Conservation (phyloP, 2,113 vertebrate species). For the Pelmatolapia mariae region DNA sequence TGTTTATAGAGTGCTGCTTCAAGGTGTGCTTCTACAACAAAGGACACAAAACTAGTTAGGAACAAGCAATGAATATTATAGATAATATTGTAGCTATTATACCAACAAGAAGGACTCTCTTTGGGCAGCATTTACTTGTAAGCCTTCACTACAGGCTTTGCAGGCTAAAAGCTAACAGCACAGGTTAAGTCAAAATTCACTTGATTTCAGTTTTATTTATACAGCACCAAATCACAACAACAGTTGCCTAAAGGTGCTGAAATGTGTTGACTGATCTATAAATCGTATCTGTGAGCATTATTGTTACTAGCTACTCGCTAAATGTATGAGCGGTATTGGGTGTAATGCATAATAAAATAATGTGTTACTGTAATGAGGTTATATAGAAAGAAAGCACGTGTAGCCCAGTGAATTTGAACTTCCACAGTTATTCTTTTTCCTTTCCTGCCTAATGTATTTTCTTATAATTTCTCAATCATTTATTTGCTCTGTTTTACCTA, state of each 20-base stretch:
- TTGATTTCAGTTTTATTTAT: not conserved
- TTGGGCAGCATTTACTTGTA: not conserved
- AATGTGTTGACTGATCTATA: not conserved
- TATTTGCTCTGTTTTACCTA: no score
- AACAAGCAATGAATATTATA: not conserved
- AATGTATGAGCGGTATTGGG: not conserved
- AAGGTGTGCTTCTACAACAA: not conserved
- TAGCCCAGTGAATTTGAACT: no score
- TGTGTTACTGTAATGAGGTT: not conserved
- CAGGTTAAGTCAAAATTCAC: not conserved
- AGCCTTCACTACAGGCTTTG: no score
- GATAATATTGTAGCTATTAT: not conserved
- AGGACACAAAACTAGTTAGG: not conserved
- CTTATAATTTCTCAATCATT: no score
- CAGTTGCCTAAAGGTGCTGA: not conserved
- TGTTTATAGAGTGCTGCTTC: not conserved
- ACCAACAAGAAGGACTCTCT: accelerated
- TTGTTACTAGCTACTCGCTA: not conserved
- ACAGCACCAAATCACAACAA: not conserved
- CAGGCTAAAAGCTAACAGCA: not conserved
- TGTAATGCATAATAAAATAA: not conserved
- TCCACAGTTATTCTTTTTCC: no score
- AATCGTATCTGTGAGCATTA: not conserved
- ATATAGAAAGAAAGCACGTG: not conserved
- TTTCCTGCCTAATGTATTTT: no score